Conservation (phyloP, 35 echinoderm and acorn worm species). For the Apostichopus parvimensis region DNA sequence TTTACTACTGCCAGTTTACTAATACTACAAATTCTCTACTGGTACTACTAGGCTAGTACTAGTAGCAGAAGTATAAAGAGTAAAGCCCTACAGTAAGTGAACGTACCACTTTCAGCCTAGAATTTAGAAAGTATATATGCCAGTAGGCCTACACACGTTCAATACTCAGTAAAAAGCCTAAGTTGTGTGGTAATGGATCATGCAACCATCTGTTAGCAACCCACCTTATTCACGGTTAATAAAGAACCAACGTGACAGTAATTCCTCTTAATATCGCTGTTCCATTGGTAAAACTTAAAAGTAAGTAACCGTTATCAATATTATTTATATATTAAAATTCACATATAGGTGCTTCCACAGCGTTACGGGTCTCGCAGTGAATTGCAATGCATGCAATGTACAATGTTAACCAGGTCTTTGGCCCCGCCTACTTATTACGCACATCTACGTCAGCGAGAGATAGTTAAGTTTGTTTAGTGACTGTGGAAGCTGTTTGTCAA, state of each 20-base stretch:
- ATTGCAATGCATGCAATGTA: background rate
- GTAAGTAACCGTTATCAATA: background rate
- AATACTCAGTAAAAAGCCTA: too few species aligned
- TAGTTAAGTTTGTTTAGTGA: conserved; percentile 2
- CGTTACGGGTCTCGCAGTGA: too few species aligned
- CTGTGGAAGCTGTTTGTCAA: conserved; percentile 10
- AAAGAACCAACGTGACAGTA: background rate
- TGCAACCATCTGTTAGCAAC: background rate
- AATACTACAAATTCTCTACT: too few species aligned
- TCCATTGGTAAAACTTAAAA: background rate
- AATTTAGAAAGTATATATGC: too few species aligned
- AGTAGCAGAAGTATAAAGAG: too few species aligned
- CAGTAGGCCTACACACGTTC: too few species aligned
- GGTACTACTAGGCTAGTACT: too few species aligned
- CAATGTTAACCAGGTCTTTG: background rate
- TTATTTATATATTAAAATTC: background rate
- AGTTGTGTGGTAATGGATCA: background rate
- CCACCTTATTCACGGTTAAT: background rate
- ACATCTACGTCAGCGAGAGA: background rate
- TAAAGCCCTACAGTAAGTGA: too few species aligned
- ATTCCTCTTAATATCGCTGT: background rate
- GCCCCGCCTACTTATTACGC: conserved; percentile 15
- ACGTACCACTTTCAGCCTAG: too few species aligned
- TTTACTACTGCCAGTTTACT: too few species aligned
- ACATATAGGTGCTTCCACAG: background rate